Evolutionary conservation across 2,888 invertebrate species (phyloP).

Genomic region (Nebria salina): DNA sequence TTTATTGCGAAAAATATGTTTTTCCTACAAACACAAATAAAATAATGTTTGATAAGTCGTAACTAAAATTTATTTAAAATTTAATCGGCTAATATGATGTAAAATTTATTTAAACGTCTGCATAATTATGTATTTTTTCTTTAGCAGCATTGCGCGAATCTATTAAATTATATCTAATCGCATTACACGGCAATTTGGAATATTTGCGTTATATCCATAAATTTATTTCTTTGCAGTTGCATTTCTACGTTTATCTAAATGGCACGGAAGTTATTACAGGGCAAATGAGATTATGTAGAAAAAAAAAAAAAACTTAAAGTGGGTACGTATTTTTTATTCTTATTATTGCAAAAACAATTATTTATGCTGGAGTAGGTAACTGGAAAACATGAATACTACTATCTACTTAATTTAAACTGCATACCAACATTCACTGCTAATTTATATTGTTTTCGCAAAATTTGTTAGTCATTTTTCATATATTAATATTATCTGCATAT

Average conservation of each 20-base stretch:
- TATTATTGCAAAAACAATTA: background rate
- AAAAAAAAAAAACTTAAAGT: background rate
- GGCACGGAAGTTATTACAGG: background rate
- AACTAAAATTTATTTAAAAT: background rate
- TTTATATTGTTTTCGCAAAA: no score
- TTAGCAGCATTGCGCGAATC: background rate
- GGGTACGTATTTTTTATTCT: background rate
- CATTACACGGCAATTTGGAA: background rate
- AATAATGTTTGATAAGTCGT: background rate
- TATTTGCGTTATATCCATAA: background rate
- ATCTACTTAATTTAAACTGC: no score
- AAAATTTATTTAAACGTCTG: background rate
- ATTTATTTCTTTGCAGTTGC: slow-evolving; percentile 1
- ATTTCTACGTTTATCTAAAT: background rate
- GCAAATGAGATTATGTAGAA: background rate
- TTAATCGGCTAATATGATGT: background rate
- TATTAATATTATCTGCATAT: no score
- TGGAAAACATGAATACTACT: no score
- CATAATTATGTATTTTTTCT: background rate
- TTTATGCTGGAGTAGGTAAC: background rate
- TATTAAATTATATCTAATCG: slow-evolving; percentile 1
- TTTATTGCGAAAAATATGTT: background rate
- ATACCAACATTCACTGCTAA: no score
- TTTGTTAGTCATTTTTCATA: no score
- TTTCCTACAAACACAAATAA: background rate